These are phyloP conservation scores for Calameuta pallipes DNA, from an alignment of 2,888 invertebrate genomes.

Conservation along the genomic window DNA sequence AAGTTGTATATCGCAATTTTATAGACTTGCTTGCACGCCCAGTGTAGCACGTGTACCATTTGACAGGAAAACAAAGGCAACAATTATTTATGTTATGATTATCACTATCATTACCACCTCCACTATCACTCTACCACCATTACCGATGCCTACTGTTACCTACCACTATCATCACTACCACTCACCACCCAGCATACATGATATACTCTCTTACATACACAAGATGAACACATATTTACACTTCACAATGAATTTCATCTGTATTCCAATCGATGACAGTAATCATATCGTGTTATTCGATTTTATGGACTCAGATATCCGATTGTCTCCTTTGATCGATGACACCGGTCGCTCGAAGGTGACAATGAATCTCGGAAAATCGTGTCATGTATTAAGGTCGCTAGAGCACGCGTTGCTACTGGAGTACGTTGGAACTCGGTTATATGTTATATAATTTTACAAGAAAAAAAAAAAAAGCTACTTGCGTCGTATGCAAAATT, in stretches of 20 bases:
- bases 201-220: constrained; percentile 15
- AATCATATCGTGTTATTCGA: background rate
- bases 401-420: constrained; percentile 35
- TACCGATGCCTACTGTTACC: background rate
- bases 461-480: background rate
- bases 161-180: constrained; percentile 8
- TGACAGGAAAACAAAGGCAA: constrained; percentile 22
- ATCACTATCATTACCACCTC: background rate
- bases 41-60: constrained; percentile 27
- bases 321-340: background rate
- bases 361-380: background rate
- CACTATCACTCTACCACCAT: background rate
- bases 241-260: constrained; percentile 24
- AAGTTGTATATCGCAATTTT: constrained; percentile 33
- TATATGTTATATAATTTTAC: constrained; percentile 1
- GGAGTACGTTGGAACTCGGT: constrained; percentile 22
- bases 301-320: background rate
- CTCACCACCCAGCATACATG: constrained; percentile 15
- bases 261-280: background rate
- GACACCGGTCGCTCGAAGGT: background rate
- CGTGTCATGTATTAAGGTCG: background rate
- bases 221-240: constrained; percentile 20
- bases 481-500: background rate
- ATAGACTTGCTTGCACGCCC: constrained; percentile 34
- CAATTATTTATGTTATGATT: constrained; percentile 12